Evolutionary conservation across 1,140 invertebrate genomes (phyloP), one percentile per base, ranked within the genome.

Genomic region (Diabrotica undecimpunctata): DNA sequence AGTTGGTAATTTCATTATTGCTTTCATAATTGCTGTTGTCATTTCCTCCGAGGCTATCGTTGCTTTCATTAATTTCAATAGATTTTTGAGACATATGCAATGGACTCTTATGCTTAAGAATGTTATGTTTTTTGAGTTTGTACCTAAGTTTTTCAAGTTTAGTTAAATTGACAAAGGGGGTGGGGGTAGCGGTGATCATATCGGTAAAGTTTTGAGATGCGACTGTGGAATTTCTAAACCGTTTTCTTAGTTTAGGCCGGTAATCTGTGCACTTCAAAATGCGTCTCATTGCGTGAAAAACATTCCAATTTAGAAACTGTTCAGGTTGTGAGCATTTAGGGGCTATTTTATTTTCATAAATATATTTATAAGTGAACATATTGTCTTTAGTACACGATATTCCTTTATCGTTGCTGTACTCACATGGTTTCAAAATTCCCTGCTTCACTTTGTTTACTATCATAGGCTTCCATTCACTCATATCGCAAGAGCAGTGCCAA

Each of bases 401-500:
- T 38, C 79, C 79, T 71, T 83, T 82, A 63, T 80, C 79, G 38
- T 73, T 70, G 25, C 70, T 64, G 56, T 63, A 70, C 52, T 80
- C 74, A 65, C 81, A 83, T 8, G 64, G 55, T 64, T 79, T 80
- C 10, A 74, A 73, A 5, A 77, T 73, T 70, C 79, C 81, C 38
- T 79, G 75, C 73, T 82, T 80, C 1, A 82, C 73, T 67, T 79
- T 78, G 67, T 84, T 85, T 0, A 81, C 80, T 12, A 83, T 68
- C 37, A 79, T 77, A 51, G 84, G 81, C 71, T 86, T 82, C 88
- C 87, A 89, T 50, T 81, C 80, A 56, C 70, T 75, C 86, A 90
- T 87, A 2, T 81, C 77, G 71, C 88, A 90, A 46, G 81, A 83
- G 70, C 88, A 90, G 65, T 89, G 82, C 88, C 88, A 89, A 8